Evolutionary conservation across 2,888 invertebrate genomes (phyloP).

Genomic region (Parnassius mnemosyne): DNA sequence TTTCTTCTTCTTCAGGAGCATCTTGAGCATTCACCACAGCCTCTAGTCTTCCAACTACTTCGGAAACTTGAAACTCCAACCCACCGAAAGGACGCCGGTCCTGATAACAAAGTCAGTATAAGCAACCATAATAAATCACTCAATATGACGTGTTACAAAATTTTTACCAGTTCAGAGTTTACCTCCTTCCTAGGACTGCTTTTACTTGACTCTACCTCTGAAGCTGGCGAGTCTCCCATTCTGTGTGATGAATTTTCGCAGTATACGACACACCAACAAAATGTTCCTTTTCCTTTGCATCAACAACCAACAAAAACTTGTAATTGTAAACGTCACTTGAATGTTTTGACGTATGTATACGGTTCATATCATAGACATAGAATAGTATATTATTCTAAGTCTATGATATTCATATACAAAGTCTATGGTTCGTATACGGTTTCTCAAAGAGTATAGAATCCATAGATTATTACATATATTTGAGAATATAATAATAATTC

Average conservation of each 20-base stretch:
- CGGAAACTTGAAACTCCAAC: slow-evolving; percentile 86
- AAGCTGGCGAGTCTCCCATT: slow-evolving; percentile 71
- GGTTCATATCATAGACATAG: too few species aligned
- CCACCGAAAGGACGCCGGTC: slow-evolving; percentile 83
- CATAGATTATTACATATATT: too few species aligned
- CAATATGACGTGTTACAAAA: slow-evolving; percentile 21
- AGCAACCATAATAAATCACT: not conserved
- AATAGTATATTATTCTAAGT: too few species aligned
- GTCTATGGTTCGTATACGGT: too few species aligned
- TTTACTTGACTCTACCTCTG: slow-evolving; percentile 60
- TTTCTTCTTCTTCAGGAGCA: slow-evolving; percentile 61
- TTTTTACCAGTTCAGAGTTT: slow-evolving; percentile 55
- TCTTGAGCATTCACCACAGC: slow-evolving; percentile 80
- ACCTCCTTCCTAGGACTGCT: slow-evolving; percentile 50
- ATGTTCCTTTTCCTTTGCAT: too few species aligned
- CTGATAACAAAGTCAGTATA: slow-evolving; percentile 48
- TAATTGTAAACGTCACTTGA: slow-evolving; percentile 78
- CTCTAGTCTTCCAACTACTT: slow-evolving; percentile 85
- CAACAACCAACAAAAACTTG: slow-evolving; percentile 62
- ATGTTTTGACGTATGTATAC: slow-evolving; percentile 61
- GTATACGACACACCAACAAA: slow-evolving; percentile 44
- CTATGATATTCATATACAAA: too few species aligned
- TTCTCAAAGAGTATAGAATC: too few species aligned
- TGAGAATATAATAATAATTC: too few species aligned
- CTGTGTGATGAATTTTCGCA: slow-evolving; percentile 66